Conservation (phyloP, 1,140 invertebrate genomes). For the Portunus trituberculatus region DNA sequence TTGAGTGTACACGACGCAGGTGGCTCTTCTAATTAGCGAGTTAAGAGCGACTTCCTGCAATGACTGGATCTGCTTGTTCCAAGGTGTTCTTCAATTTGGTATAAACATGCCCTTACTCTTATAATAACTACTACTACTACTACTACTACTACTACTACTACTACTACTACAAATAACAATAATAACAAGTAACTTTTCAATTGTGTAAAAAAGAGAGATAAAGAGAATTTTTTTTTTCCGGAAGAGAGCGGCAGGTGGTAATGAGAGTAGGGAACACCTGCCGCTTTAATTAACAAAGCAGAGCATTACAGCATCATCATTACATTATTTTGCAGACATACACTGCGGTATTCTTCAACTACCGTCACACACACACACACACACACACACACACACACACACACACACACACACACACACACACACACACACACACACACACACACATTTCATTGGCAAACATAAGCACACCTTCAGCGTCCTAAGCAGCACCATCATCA, state of each 20-base stretch:
- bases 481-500: background rate
- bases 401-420: too few relatives aligned
- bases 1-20: background rate
- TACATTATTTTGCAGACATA: background rate
- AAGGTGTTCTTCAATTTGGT: too few relatives aligned
- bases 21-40: background rate
- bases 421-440: too few relatives aligned
- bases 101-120: background rate
- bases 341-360: too few relatives aligned
- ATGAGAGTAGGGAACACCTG: slow-evolving; percentile 9
- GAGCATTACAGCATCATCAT: background rate
- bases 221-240: background rate
- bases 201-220: background rate
- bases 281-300: slow-evolving; percentile 13
- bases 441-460: too few relatives aligned
- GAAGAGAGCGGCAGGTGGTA: background rate
- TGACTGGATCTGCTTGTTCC: background rate
- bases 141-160: too few relatives aligned
- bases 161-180: too few relatives aligned
- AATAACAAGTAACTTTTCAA: background rate
- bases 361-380: too few relatives aligned
- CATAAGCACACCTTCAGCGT: background rate
- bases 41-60: background rate
- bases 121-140: background rate
- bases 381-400: too few relatives aligned